Conservation (phyloP, 92 coral and sea anemone genomes). For the Bergia puertoricense region DNA sequence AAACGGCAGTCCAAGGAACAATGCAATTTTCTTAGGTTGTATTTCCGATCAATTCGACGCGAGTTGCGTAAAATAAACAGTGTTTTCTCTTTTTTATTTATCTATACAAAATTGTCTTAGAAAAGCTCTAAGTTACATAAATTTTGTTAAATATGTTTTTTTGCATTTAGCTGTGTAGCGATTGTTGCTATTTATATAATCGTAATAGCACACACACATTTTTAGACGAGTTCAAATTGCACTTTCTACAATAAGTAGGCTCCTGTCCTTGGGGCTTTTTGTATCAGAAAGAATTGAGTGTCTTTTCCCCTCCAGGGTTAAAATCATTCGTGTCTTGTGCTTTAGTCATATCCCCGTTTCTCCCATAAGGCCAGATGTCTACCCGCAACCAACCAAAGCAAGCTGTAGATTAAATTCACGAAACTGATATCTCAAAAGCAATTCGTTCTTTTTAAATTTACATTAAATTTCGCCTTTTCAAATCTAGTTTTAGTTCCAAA, state of each 20-base stretch:
- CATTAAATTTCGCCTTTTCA: conserved; percentile 25
- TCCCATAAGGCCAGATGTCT: conserved; percentile 34
- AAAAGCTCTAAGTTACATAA: conserved; percentile 27
- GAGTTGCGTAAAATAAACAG: conserved; percentile 8
- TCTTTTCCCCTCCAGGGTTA: conserved; percentile 11
- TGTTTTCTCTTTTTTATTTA: conserved; percentile 11
- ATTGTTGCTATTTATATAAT: conserved; percentile 6
- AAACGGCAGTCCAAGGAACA: background rate
- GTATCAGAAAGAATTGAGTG: conserved; percentile 39
- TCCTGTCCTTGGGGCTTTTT: conserved; percentile 22
- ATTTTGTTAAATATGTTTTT: conserved; percentile 10
- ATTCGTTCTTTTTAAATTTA: conserved; percentile 22
- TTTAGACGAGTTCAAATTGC: conserved; percentile 4
- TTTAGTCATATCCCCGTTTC: conserved; percentile 1
- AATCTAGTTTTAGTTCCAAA: background rate
- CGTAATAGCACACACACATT: background rate
- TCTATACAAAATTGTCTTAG: conserved; percentile 33
- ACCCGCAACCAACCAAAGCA: conserved; percentile 3
- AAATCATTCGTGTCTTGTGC: conserved; percentile 2
- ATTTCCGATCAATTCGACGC: conserved; percentile 24
- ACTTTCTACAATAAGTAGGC: background rate
- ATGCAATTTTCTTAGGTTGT: background rate
- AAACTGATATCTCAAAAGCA: conserved; percentile 47
- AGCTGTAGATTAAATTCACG: conserved; percentile 29
- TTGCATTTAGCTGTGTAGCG: conserved; percentile 12